Evolutionary conservation across 2,888 invertebrate species (phyloP), one percentile per base, ranked within the genome.

Genomic region (Metallyticus violacea): DNA sequence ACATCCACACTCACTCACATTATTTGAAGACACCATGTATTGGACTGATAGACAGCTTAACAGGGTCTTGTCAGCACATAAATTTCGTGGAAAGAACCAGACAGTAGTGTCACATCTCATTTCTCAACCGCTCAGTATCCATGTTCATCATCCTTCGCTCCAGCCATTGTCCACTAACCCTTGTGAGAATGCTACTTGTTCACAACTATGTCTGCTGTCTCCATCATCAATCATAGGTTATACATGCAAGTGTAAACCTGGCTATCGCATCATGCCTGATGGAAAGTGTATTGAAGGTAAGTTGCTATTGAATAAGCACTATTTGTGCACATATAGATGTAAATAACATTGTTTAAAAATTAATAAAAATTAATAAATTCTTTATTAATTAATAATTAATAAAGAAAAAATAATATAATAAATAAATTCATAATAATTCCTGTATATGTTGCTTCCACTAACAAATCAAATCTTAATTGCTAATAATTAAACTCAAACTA

Each of bases 21-120:
- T 99, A 7, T 99, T 99, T 91, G 99, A 99, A 91, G 98, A 99
- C 90, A 97, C 97, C 0, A 93, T 99, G 86, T 99, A 98, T 92
- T 99, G 99, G 98, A 99, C 99, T 0, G 99, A 99, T 91, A 93
- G 98, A 2, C 98, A 99, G 91, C 92, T 98, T 77, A 99, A 99
- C 91, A 93, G 98, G 26, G 98, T 98, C 22, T 92, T 97, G 6
- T 97, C 97, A 0, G 97, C 98, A 0, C 97, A 98, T 91, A 99
- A 99, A 92, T 98, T 97, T 92, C 95, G 95, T 89, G 99, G 99
- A 25, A 93, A 95, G 29, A 98, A 98, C 91, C 98, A 98, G 91
- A 97, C 97, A 0, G 98, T 99, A 1, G 97, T 99, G 0, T 98
- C 97, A 0, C 98, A 99, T 91, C 93, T 98, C 86, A 98, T 99